phyloP scores from a whole-genome alignment of 1,140 invertebrate genomes.

The Drosophila trapezifrons region DNA sequence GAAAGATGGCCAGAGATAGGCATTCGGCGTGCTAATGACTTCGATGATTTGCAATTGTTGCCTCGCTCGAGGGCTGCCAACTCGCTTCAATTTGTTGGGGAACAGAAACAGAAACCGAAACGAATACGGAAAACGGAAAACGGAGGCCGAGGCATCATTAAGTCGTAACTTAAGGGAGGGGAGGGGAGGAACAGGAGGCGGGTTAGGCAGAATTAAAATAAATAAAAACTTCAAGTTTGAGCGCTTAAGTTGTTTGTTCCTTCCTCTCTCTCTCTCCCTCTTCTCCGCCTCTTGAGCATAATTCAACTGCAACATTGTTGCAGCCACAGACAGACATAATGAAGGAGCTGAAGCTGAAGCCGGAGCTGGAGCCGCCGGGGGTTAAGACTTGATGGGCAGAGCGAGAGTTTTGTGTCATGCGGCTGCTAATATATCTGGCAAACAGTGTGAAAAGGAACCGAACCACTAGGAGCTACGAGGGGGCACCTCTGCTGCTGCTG shows the following conservation, averaged over 20 bases:
- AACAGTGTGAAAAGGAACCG: conserved; percentile 61
- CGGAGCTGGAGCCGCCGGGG: conserved; percentile 3
- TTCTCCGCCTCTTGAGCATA: conserved; percentile 68
- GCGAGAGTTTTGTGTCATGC: conserved; percentile 52
- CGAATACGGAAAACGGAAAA: conserved; percentile 20
- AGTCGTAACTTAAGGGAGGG: conserved; percentile 41
- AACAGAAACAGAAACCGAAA: not conserved
- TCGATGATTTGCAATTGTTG: conserved; percentile 48
- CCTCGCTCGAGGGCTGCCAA: conserved; percentile 15
- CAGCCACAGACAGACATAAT: conserved; percentile 67
- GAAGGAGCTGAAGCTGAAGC: conserved; percentile 32
- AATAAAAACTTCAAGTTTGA: conserved; percentile 78
- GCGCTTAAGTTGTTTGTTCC: conserved; percentile 80
- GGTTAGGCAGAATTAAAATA: conserved; percentile 68
- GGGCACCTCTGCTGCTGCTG: not conserved
- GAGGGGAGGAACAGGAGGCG: conserved; percentile 19
- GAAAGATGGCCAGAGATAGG: conserved; percentile 20
- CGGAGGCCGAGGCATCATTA: conserved; percentile 55
- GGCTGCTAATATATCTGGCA: conserved; percentile 73
- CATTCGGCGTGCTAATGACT: conserved; percentile 41
- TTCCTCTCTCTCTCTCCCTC: conserved; percentile 3
- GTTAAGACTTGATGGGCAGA: conserved; percentile 43
- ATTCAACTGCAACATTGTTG: conserved; percentile 77
- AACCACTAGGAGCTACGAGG: conserved; percentile 9
- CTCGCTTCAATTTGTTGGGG: conserved; percentile 15